phyloP scores from a whole-genome alignment of 2,113 vertebrate species.

The Rhea americana region DNA sequence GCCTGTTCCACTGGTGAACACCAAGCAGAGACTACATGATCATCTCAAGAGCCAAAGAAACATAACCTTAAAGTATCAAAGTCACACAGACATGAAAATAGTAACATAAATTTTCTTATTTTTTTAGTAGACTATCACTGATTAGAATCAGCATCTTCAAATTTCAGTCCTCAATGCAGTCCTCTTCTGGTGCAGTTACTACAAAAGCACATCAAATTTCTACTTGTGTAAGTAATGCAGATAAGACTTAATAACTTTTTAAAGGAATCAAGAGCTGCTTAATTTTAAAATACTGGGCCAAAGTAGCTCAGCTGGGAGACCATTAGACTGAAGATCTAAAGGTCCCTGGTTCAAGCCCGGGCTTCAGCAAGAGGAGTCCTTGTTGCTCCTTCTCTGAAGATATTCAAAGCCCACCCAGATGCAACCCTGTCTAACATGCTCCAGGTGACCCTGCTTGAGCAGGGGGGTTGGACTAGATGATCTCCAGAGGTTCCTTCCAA shows the following conservation, averaged over 20 bases:
- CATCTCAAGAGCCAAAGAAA: not conserved
- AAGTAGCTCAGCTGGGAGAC: no score
- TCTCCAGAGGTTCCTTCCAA: no score
- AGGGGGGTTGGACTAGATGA: no score
- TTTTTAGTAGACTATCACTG: not conserved
- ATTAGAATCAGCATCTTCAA: not conserved
- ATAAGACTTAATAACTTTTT: not conserved
- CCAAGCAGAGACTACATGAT: not conserved
- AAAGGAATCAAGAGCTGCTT: not conserved
- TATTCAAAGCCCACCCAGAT: no score
- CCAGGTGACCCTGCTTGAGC: no score
- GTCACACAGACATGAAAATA: not conserved
- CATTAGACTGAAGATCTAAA: no score
- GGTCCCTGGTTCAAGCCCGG: no score
- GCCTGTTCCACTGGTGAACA: not conserved
- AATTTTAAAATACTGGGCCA: not conserved
- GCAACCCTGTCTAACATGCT: no score
- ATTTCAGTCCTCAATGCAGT: not conserved
- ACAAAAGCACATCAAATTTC: not conserved
- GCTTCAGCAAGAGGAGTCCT: no score
- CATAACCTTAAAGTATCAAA: not conserved
- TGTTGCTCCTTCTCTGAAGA: no score
- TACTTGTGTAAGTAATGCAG: not conserved
- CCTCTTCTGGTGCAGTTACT: not conserved
- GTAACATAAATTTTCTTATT: rapidly evolving